Evolutionary conservation across 2,797 vertebrate species (phyloP).

Genomic region (Staurois parvus): DNA sequence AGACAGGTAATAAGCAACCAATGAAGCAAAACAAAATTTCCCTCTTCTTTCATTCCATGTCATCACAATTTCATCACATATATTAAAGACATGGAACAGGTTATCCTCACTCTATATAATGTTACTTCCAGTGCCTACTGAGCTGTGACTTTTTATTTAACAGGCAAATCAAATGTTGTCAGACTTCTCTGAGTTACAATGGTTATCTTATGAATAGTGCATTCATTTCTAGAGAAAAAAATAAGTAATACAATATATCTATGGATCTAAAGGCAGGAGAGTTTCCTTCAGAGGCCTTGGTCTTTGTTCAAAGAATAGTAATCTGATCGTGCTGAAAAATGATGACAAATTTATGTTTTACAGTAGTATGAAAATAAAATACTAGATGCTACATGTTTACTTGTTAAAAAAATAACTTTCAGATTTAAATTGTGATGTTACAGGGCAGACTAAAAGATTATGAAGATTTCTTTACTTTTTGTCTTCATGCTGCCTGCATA

Average conservation of each 20-base stretch:
- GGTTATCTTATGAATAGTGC: conserved; percentile 53
- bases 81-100: conserved; percentile 43
- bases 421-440: no score
- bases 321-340: conserved; percentile 17
- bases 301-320: background rate
- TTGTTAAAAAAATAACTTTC: no score
- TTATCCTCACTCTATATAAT: conserved; percentile 45
- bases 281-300: background rate
- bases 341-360: background rate
- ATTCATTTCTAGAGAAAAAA: conserved; percentile 50
- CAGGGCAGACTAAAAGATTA: no score
- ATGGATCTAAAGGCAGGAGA: conserved; percentile 29
- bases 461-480: no score
- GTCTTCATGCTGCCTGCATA: no score
- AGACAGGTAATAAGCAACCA: conserved; percentile 4
- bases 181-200: conserved; percentile 45
- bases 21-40: conserved; percentile 42
- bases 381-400: background rate
- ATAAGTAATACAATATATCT: conserved; percentile 59
- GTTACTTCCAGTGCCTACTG: conserved; percentile 58
- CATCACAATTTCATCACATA: conserved; percentile 62
- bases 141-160: conserved; percentile 61
- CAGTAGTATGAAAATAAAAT: background rate
- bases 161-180: conserved; percentile 59
- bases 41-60: conserved; percentile 55